A percentile compares a stretch with the other conserved stretches of the same genome.
Conservation (phyloP, 2,888 invertebrate species). For the Dorcus parallelipipedus region DNA sequence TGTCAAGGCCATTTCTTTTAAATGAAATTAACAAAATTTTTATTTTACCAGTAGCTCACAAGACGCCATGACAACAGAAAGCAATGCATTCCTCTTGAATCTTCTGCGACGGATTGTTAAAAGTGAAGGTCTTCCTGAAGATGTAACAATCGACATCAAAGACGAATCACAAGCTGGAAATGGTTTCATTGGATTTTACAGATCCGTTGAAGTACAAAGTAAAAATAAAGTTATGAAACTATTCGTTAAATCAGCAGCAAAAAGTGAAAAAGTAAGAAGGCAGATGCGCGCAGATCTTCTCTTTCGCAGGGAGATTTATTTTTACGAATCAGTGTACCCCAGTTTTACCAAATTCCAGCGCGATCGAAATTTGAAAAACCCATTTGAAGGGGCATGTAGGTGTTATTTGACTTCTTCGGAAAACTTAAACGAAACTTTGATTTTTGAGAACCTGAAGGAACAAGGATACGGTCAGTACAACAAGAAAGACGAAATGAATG, state of each 20-base stretch:
- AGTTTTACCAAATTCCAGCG: background rate
- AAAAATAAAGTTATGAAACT: constrained; percentile 16
- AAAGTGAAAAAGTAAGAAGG: constrained; percentile 8
- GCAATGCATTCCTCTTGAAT: too few species aligned
- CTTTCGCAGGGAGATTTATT: background rate
- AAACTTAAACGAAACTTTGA: too few species aligned
- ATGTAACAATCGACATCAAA: background rate
- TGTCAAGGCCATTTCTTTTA: too few species aligned
- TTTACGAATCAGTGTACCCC: background rate
- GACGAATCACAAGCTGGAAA: constrained; percentile 18
- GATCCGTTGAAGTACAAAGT: constrained; percentile 10
- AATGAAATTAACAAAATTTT: too few species aligned
- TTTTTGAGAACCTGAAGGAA: too few species aligned
- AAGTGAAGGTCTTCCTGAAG: too few species aligned
- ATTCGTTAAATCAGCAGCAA: constrained; percentile 19
- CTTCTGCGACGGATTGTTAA: too few species aligned
- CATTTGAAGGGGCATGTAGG: background rate
- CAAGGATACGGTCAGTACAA: too few species aligned
- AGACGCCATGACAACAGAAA: too few species aligned
- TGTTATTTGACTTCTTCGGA: background rate
- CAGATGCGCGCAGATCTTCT: background rate
- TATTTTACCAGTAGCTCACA: too few species aligned
- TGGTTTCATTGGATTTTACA: constrained; percentile 15
- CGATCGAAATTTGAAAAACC: background rate
- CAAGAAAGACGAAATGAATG: too few species aligned